phyloP scores from a whole-genome alignment of 2,888 invertebrate genomes.

The Mamestra brassicae region DNA sequence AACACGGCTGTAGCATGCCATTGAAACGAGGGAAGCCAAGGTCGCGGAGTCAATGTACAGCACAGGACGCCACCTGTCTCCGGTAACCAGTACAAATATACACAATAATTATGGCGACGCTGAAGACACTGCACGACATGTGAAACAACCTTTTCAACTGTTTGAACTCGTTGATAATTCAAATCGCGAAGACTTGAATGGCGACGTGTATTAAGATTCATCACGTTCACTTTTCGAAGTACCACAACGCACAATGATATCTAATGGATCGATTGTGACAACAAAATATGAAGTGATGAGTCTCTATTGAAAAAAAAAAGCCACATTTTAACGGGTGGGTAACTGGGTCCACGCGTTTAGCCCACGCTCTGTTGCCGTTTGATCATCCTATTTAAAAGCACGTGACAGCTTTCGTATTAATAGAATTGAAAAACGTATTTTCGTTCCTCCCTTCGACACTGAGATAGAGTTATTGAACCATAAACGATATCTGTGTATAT shows the following conservation, averaged over 20 bases:
- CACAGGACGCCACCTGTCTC: constrained; percentile 87
- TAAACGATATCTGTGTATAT: constrained; percentile 22
- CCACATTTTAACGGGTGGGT: constrained; percentile 15
- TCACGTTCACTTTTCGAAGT: constrained; percentile 67
- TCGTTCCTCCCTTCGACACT: constrained; percentile 31
- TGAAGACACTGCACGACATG: constrained; percentile 67
- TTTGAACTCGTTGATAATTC: constrained; percentile 71
- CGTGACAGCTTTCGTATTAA: constrained; percentile 63
- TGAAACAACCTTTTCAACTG: constrained; percentile 68
- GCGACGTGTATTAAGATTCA: constrained; percentile 68
- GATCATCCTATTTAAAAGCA: constrained; percentile 69
- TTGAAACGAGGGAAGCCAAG: constrained; percentile 85
- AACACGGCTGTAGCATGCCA: constrained; percentile 81
- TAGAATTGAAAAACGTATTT: constrained; percentile 44
- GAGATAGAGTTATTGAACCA: constrained; percentile 31
- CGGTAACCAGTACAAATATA: constrained; percentile 77
- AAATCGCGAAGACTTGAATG: constrained; percentile 63
- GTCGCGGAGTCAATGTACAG: constrained; percentile 87
- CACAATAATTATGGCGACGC: constrained; percentile 75
- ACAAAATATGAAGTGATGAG: constrained; percentile 28
- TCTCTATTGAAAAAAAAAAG: constrained; percentile 38
- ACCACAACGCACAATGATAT: constrained; percentile 56
- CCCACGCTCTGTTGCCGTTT: constrained; percentile 66
- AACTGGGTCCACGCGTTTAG: constrained; percentile 56
- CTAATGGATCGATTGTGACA: constrained; percentile 53